phyloP scores from a whole-genome alignment of 2,797 vertebrate species.

The Parauchenoglanis punctatus region DNA sequence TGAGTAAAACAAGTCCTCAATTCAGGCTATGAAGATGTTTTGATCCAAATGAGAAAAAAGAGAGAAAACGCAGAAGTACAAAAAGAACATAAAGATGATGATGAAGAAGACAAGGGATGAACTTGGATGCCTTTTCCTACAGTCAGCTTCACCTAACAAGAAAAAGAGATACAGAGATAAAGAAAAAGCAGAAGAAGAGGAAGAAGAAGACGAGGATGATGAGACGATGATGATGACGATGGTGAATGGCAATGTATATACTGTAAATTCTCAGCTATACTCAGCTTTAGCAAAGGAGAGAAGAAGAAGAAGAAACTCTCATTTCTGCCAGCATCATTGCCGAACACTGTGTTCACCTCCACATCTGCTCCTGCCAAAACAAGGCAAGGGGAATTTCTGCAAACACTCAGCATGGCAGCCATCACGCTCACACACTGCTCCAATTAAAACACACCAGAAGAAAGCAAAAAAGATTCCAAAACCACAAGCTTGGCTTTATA shows the following conservation, averaged over 20 bases:
- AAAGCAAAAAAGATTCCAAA: constrained; percentile 26
- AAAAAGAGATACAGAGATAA: background rate
- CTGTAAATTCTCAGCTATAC: background rate
- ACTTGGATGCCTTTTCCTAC: background rate
- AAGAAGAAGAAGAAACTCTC: constrained; percentile 8
- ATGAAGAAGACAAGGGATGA: background rate
- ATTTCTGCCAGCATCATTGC: constrained; percentile 7
- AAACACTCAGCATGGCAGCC: constrained; percentile 43
- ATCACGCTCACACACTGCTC: constrained; percentile 45
- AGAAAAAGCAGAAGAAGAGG: background rate
- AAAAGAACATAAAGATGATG: background rate
- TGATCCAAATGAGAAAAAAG: background rate
- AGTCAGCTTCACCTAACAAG: background rate
- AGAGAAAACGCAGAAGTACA: background rate
- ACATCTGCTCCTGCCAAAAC: constrained; percentile 47
- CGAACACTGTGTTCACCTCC: constrained; percentile 49
- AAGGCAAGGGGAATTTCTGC: constrained; percentile 50
- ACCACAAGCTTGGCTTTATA: constrained; percentile 41
- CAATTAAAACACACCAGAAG: constrained; percentile 46
- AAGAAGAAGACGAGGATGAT: background rate
- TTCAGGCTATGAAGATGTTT: constrained; percentile 20
- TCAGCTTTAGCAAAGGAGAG: background rate
- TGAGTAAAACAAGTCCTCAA: background rate
- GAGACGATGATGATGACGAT: background rate
- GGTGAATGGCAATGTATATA: background rate